Percentiles rank a stretch among this genome's conserved stretches.
Evolutionary conservation across 2,113 vertebrate genomes (phyloP).

Genomic region (Falco punctatus): DNA sequence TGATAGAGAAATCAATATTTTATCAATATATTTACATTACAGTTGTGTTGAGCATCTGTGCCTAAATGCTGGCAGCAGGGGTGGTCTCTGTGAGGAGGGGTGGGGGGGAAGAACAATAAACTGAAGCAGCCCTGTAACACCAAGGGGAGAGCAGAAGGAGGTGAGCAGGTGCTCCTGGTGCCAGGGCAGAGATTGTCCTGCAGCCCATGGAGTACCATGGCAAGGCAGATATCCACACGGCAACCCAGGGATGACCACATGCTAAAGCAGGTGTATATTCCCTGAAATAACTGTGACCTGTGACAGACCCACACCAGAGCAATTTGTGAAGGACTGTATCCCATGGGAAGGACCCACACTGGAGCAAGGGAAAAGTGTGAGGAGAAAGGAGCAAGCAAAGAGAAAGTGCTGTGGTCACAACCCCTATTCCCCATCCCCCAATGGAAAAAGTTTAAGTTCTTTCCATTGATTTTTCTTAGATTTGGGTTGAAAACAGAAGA

Average conservation of each 20-base stretch:
- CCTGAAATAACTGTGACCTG: not conserved
- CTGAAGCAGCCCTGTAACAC: not conserved
- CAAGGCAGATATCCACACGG: no score
- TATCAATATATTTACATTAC: not conserved
- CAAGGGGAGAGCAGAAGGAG: not conserved
- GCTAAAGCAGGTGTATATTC: not conserved
- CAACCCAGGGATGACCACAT: not conserved
- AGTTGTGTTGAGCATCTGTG: not conserved
- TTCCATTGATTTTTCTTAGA: not conserved
- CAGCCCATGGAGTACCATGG: not conserved
- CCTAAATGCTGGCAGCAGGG: not conserved
- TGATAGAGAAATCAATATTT: not conserved
- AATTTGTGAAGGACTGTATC: not conserved
- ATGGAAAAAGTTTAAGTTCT: not conserved
- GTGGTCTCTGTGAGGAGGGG: no score
- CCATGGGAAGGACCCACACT: no score
- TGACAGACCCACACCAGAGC: not conserved
- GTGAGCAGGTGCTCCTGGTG: not conserved
- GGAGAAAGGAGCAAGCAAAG: not conserved
- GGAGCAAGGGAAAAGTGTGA: not conserved
- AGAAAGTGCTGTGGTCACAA: not conserved
- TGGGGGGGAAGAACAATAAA: not conserved
- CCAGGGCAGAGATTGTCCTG: not conserved
- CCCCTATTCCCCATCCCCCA: not conserved
- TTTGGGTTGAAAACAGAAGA: not conserved